phyloP scores from a whole-genome alignment of 2,888 invertebrate genomes.

The Druceiella hillmani region DNA sequence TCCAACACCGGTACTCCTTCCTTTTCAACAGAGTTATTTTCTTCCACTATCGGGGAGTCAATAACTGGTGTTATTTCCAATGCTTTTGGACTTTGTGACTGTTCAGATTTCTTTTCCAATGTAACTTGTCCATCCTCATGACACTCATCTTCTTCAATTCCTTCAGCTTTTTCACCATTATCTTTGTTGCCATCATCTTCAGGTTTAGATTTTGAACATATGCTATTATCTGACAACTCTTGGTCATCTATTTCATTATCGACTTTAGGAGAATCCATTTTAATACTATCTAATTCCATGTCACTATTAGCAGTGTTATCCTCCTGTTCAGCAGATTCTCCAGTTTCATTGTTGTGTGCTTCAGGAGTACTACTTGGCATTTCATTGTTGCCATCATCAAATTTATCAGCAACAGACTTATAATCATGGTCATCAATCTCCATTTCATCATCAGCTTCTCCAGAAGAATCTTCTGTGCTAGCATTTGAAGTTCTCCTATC shows the following conservation, averaged over 20 bases:
- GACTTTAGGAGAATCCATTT: constrained; percentile 46
- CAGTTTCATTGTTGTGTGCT: too few species aligned
- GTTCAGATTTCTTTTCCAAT: constrained; percentile 27
- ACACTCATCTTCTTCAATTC: background rate
- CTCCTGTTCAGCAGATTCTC: too few species aligned
- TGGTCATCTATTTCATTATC: constrained; percentile 40
- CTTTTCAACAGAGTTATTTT: too few species aligned
- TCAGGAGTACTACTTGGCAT: too few species aligned
- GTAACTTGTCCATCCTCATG: background rate
- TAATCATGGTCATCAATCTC: constrained; percentile 56
- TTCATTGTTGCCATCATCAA: constrained; percentile 31
- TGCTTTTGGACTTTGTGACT: constrained; percentile 26
- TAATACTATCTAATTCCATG: constrained; percentile 47
- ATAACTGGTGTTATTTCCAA: constrained; percentile 28
- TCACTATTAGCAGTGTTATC: too few species aligned
- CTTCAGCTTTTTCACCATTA: constrained; percentile 2
- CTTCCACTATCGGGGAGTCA: too few species aligned
- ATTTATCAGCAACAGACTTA: constrained; percentile 27
- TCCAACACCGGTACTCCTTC: constrained; percentile 31
- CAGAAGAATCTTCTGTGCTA: constrained; percentile 56
- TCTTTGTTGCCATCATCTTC: background rate
- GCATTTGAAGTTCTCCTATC: constrained; percentile 40
- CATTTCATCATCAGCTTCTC: constrained; percentile 64
- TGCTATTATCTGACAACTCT: constrained; percentile 32
- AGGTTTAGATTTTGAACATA: background rate